Base-by-base conservation (phyloP, 1,140 invertebrate species). In the Diorhabda carinulata region DNA sequence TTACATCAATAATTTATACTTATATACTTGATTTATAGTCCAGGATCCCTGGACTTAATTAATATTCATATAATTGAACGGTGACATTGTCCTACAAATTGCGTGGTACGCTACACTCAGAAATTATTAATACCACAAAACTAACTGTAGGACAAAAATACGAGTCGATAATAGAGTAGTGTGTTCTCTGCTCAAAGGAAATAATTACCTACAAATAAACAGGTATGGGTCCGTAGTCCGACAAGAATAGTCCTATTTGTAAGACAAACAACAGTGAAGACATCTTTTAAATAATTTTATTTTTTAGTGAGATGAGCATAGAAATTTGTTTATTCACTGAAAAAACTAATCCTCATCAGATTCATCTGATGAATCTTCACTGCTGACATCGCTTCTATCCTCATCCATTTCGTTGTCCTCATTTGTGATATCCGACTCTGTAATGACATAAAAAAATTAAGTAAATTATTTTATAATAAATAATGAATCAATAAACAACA, bases 361-460 rank as follows among this genome's bases (percentile, higher is more conserved):
- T 52, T 6, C 5, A 52, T 52, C 45, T 52, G 5, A 5, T 6
- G 5, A 5, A 52, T 52, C 45, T 52, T 52, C 45, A 52, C 5
- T 52, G 8, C 45, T 52, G 8, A 6, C 45, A 52, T 47, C 45
- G 8, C 45, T 47, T 8, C 8, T 8, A 47, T 47, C 45, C 8
- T 4, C 45, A 47, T 47, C 45, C 8, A 4, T 41, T 60, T 60
- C 58, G 41, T 60, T 60, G 3, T 60, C 9, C 4, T 40, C 58
- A 7, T 60, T 41, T 6, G 25, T 60, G 58, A 10, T 60, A 60
- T 60, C 58, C 40, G 41, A 60, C 10, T 60, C n/a, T 60, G 58
- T 40, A 60, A 60, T 60, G 40, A 60, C n/a, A 60, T 60, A 6
- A 60, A 60, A 25, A 60, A 60, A 60, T 60, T 60, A 60, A 60